These are phyloP conservation scores for Hartigia nigra DNA, from an alignment of 2,888 invertebrate species.

Conservation along the genomic window DNA sequence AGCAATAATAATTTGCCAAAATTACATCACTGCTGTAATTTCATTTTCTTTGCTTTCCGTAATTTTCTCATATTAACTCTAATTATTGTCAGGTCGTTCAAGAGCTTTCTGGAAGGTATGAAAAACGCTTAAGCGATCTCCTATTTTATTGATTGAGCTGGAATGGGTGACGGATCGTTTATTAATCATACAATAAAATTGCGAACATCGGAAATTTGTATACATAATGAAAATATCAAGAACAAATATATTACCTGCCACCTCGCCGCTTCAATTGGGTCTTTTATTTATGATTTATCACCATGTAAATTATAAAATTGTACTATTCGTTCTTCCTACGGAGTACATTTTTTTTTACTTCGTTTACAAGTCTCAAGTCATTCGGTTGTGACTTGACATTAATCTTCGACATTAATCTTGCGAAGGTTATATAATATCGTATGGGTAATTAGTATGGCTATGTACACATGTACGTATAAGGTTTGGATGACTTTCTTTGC, in stretches of 20 bases:
- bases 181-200: not conserved
- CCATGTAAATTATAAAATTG: not conserved
- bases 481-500: not conserved
- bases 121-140: not conserved
- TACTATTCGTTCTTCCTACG: not conserved
- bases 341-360: not conserved
- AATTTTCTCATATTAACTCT: not conserved
- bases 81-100: not conserved
- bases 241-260: no score
- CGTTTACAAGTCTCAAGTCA: not conserved
- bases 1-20: no score
- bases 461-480: not conserved
- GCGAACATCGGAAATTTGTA: not conserved
- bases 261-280: no score
- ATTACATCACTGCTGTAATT: no score
- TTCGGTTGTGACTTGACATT: not conserved
- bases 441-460: not conserved
- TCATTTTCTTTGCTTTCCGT: no score
- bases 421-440: not conserved
- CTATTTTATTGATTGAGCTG: not conserved
- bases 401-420: not conserved
- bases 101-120: not conserved
- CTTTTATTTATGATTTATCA: not conserved
- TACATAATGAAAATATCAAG: not conserved
- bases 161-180: not conserved